A percentile compares a stretch with the other conserved stretches of the same genome.
Conservation (phyloP, 1,140 invertebrate genomes). For the Nomia melanderi region DNA sequence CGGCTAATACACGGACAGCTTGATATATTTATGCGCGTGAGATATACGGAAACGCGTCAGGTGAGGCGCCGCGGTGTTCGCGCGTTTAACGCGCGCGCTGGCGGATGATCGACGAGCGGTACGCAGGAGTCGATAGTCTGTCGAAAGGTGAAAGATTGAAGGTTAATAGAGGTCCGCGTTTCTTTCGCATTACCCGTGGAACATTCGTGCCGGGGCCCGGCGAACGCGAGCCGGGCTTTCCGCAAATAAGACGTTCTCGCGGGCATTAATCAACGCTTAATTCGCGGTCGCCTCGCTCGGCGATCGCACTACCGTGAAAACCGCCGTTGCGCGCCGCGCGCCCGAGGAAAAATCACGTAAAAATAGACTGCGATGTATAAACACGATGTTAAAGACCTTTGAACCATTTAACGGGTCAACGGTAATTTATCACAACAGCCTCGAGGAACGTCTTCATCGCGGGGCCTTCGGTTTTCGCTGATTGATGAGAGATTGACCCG, state of each 20-base stretch:
- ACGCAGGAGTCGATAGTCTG: constrained; percentile 59
- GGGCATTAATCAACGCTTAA: constrained; percentile 31
- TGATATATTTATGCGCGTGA: constrained; percentile 34
- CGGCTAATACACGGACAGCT: background rate
- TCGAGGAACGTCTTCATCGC: background rate
- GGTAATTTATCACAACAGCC: background rate
- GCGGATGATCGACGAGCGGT: constrained; percentile 56
- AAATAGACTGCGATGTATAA: background rate
- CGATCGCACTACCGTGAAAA: background rate
- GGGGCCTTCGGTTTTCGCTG: background rate
- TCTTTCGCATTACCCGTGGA: constrained; percentile 50
- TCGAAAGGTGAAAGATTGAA: constrained; percentile 62
- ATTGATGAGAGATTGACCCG: background rate
- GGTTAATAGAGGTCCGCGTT: constrained; percentile 66
- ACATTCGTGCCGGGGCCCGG: background rate
- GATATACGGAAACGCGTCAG: constrained; percentile 17
- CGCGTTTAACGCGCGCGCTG: constrained; percentile 7
- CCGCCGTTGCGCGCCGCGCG: background rate
- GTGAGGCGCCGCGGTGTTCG: constrained; percentile 9
- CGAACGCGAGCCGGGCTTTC: constrained; percentile 23
- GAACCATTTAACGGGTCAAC: background rate
- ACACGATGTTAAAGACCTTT: background rate
- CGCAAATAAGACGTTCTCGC: constrained; percentile 28
- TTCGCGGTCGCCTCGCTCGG: background rate
- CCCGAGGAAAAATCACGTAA: background rate